Evolutionary conservation across 2,888 invertebrate species (phyloP).

Genomic region (Leucozona laternaria): DNA sequence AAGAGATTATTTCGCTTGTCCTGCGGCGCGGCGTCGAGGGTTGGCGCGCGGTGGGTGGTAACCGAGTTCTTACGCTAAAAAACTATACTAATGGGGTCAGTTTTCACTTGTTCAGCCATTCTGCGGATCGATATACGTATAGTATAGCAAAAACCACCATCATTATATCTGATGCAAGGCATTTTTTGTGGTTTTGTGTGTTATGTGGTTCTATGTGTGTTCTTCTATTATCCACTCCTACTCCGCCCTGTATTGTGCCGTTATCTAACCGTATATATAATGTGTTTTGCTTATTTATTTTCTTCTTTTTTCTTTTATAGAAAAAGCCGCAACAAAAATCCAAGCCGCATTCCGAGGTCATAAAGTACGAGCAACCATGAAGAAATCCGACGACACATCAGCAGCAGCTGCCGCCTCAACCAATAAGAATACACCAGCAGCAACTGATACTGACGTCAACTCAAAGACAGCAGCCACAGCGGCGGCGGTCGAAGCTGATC

Average conservation of each 20-base stretch:
- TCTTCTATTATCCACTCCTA: conserved; percentile 5
- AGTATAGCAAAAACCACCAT: conserved; percentile 41
- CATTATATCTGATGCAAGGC: conserved; percentile 17
- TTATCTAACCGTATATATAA: conserved; percentile 27
- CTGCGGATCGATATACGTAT: conserved; percentile 51
- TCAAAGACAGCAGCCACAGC: conserved; percentile 76
- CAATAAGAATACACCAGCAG: conserved; percentile 53
- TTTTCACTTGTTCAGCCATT: conserved; percentile 14
- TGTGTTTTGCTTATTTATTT: conserved; percentile 10
- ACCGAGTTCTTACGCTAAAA: background rate
- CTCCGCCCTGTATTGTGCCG: background rate
- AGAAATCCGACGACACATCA: conserved; percentile 85
- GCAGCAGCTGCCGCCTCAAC: conserved; percentile 78
- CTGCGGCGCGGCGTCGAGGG: no score
- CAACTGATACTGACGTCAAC: conserved; percentile 56
- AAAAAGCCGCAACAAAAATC: conserved; percentile 92
- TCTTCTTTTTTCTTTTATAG: conserved; percentile 77
- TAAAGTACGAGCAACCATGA: conserved; percentile 90
- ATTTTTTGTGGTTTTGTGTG: background rate
- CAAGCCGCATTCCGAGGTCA: conserved; percentile 95
- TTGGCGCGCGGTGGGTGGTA: background rate
- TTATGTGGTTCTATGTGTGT: conserved; percentile 4
- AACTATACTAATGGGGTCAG: conserved; percentile 42
- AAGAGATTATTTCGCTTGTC: conserved; percentile 3
- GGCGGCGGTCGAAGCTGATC: conserved; percentile 83